Base-by-base conservation (phyloP, 2,797 vertebrate species). In the Agapornis canus region DNA sequence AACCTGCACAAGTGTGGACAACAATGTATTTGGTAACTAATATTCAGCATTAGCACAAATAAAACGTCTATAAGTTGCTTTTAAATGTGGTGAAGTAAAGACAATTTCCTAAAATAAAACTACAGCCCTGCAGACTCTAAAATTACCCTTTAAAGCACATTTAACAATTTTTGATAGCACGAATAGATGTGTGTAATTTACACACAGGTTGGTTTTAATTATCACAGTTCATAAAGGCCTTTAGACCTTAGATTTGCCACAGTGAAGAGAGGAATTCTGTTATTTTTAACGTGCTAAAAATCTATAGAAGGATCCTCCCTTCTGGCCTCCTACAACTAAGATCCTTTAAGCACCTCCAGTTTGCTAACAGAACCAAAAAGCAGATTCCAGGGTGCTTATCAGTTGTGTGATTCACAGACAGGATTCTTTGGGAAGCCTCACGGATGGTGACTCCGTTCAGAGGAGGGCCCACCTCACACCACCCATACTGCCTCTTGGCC, bases 341-440 rank as follows among this genome's bases (percentile, higher is more conserved):
- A 72, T 43, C 48, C 73, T 85, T 77, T 69, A 49, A 78, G 93
- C 39, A 22, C 2, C 8, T 21, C 64, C 83, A 76, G 68, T 80
- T 69, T 73, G 69, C 85, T 71, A 49, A 35, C 43, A 57, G 86
- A 86, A 29, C 71, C 70, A 31, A 47, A 92, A 81, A 91, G 82
- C 86, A 76, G 95, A 96, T 90, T 84, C 61, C 69, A 82, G 40
- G 93, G 93, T 94, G 78, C 78, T 96, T 87, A 96, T 97, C 94
- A 85, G 85, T 29, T 39, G 86, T 32, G 76, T 93, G 96, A 97
- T 96, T 96, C 95, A 94, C 82, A 75, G 90, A 84, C 79, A 17
- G 78, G 56, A 29, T 11, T 31, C 60, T 35, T 27, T 18, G 70
- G 47, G 64, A 93, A 90, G 85, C 71, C 83, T 85, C 70, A 49